Evolutionary conservation across 2,888 invertebrate species (phyloP).

Genomic region (Orgyia antiqua): DNA sequence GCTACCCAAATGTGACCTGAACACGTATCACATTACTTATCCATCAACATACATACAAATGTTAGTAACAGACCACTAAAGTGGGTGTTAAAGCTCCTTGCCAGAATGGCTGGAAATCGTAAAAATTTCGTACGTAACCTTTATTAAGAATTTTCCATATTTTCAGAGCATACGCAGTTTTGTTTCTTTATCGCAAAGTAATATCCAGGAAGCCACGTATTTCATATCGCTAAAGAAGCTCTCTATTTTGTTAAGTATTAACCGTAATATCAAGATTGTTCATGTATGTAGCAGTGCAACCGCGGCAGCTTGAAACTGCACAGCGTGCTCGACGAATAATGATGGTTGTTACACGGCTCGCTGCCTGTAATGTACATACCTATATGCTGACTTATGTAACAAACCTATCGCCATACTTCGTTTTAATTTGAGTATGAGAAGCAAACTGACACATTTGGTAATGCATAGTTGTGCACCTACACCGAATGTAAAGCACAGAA

Average conservation of each 20-base stretch:
- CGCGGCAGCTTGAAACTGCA: too few relatives aligned
- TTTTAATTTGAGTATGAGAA: neutral
- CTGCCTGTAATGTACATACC: conserved; percentile 43
- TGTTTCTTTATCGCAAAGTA: too few relatives aligned
- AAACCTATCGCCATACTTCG: conserved; percentile 25
- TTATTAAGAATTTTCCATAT: neutral
- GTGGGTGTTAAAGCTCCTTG: neutral
- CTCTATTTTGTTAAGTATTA: too few relatives aligned
- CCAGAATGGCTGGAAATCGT: neutral
- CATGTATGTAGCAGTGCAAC: too few relatives aligned
- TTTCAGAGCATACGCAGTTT: too few relatives aligned
- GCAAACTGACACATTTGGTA: neutral
- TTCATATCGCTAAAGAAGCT: too few relatives aligned
- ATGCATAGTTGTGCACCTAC: too few relatives aligned
- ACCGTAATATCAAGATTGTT: too few relatives aligned
- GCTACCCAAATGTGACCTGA: conserved; percentile 75
- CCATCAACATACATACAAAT: conserved; percentile 27
- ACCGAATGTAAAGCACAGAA: too few relatives aligned
- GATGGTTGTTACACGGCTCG: conserved; percentile 50
- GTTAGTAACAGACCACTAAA: neutral
- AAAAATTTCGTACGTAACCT: neutral
- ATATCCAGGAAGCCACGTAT: too few relatives aligned
- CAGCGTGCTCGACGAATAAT: conserved; percentile 39
- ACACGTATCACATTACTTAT: conserved; percentile 70
- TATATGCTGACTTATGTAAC: conserved; percentile 57